A percentile compares a stretch with the other conserved stretches of the same genome.
phyloP scores from a whole-genome alignment of 2,888 invertebrate genomes.

The Sphecodes monilicornis region DNA sequence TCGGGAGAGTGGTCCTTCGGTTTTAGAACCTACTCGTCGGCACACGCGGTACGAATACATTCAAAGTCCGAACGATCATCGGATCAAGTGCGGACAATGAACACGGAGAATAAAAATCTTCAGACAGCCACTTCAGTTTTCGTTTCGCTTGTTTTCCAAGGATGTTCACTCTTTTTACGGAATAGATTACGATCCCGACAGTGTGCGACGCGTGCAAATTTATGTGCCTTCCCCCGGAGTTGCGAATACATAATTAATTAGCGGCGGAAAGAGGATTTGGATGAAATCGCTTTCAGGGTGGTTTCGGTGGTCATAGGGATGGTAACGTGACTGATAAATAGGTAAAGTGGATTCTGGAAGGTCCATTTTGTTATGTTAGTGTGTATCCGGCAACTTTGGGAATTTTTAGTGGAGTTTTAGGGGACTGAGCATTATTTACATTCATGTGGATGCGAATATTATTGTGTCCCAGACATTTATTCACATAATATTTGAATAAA shows the following conservation, averaged over 20 bases:
- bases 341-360: background rate
- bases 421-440: background rate
- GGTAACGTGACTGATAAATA: background rate
- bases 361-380: background rate
- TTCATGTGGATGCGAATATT: too few relatives aligned
- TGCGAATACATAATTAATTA: constrained; percentile 7
- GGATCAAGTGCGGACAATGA: too few relatives aligned
- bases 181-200: background rate
- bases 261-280: background rate
- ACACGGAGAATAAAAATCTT: background rate
- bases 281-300: background rate
- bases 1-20: too few relatives aligned
- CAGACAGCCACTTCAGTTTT: background rate
- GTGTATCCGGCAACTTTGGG: background rate
- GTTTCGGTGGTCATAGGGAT: background rate
- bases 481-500: background rate
- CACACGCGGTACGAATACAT: too few relatives aligned
- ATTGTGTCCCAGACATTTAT: too few relatives aligned
- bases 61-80: too few relatives aligned
- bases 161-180: background rate
- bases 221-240: background rate
- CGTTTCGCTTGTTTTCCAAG: background rate
- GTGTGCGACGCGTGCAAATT: background rate
- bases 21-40: too few relatives aligned
- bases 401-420: background rate